A percentile compares a stretch with the other conserved stretches of the same genome.
phyloP scores from a whole-genome alignment of 2,113 vertebrate genomes.

The Hiodon alosoides region DNA sequence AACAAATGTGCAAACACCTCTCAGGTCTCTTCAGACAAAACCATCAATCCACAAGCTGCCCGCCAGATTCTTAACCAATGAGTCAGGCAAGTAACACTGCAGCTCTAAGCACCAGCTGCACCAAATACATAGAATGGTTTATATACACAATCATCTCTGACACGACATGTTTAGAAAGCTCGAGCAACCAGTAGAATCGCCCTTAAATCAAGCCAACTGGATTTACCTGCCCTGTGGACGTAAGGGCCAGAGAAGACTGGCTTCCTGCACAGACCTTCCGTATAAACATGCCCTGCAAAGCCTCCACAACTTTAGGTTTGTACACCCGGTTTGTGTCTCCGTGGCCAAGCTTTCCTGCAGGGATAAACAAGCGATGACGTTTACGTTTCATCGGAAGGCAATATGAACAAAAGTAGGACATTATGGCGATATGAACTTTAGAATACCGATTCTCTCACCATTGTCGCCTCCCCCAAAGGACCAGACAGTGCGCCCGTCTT shows the following conservation, averaged over 20 bases:
- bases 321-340: conserved; percentile 81
- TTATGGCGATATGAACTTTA: neutral
- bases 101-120: too few relatives aligned
- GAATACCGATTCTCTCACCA: conserved; percentile 50
- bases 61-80: too few relatives aligned
- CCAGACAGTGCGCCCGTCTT: conserved; percentile 79
- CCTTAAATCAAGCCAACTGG: too few relatives aligned
- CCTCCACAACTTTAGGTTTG: conserved; percentile 80
- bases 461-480: conserved; percentile 82
- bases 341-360: conserved; percentile 73
- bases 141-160: too few relatives aligned
- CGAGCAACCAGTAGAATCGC: too few relatives aligned
- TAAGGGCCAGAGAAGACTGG: conserved; percentile 76
- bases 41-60: too few relatives aligned
- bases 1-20: too few relatives aligned
- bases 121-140: too few relatives aligned
- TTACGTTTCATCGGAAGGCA: neutral
- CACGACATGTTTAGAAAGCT: too few relatives aligned
- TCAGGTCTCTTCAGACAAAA: too few relatives aligned
- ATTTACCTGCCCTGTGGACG: conserved; percentile 75
- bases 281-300: conserved; percentile 80
- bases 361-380: conserved; percentile 19
- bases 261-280: conserved; percentile 79
- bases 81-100: too few relatives aligned
- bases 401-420: neutral